phyloP scores from a whole-genome alignment of 2,888 invertebrate genomes.

The Diaphora mendica region DNA sequence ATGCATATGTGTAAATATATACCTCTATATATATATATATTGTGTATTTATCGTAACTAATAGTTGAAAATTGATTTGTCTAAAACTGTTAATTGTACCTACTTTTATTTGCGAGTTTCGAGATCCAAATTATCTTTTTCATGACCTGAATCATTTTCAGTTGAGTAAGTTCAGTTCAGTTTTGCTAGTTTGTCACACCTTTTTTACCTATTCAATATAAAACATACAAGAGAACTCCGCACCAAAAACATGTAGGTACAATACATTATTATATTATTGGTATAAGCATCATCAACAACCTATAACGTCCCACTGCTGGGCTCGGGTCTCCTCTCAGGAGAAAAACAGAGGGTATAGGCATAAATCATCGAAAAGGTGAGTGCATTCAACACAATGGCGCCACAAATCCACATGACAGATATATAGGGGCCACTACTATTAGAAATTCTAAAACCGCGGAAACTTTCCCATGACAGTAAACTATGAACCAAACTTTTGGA shows the following conservation, averaged over 20 bases:
- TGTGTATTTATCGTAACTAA: too few relatives aligned
- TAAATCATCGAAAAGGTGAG: constrained; percentile 45
- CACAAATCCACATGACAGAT: constrained; percentile 51
- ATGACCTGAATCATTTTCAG: neutral
- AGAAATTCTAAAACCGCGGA: constrained; percentile 66
- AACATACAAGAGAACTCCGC: neutral
- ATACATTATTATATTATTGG: constrained; percentile 25
- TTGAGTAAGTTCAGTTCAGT: too few relatives aligned
- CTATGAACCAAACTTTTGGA: constrained; percentile 72
- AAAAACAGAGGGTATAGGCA: too few relatives aligned
- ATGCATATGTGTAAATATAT: neutral
- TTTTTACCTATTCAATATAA: neutral
- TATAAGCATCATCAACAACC: too few relatives aligned
- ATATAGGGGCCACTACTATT: constrained; percentile 56
- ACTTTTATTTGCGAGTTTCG: neutral
- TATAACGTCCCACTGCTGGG: too few relatives aligned
- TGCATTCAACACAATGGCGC: constrained; percentile 54
- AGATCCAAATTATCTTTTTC: neutral
- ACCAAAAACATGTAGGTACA: neutral
- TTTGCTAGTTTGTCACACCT: too few relatives aligned
- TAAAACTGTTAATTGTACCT: neutral
- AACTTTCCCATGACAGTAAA: constrained; percentile 68
- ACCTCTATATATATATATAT: too few relatives aligned
- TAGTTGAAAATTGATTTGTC: neutral
- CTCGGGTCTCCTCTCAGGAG: too few relatives aligned